Percentiles rank a stretch among this genome's conserved stretches.
phyloP scores from a whole-genome alignment of 2,888 invertebrate genomes.

The Argynnis bischoffii region DNA sequence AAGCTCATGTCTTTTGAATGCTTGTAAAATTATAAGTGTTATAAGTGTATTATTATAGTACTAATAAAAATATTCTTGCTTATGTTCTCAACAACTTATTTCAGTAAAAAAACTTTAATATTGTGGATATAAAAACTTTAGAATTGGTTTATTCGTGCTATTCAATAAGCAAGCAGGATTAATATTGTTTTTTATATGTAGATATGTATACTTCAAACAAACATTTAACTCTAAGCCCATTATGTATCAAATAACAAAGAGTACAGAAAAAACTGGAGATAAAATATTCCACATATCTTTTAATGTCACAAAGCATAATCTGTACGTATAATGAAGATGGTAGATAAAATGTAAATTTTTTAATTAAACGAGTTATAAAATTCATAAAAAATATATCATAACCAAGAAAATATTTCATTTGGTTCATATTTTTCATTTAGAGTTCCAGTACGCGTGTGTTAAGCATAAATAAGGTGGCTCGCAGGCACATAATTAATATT shows the following conservation, averaged over 20 bases:
- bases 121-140: too few species aligned
- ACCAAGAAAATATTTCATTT: background rate
- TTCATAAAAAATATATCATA: background rate
- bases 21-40: background rate
- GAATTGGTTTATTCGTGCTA: too few species aligned
- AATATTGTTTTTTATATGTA: too few species aligned
- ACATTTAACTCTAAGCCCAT: too few species aligned
- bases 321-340: too few species aligned
- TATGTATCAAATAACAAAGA: too few species aligned
- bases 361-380: background rate
- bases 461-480: conserved; percentile 8
- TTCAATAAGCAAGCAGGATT: too few species aligned
- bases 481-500: conserved; percentile 13
- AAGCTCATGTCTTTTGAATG: background rate
- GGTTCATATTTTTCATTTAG: conserved; percentile 10
- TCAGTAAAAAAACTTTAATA: background rate
- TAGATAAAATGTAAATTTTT: too few species aligned
- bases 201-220: too few species aligned
- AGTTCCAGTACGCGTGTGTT: background rate
- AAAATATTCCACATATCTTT: too few species aligned
- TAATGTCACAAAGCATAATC: too few species aligned
- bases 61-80: conserved; percentile 5
- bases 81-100: background rate
- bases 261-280: too few species aligned
- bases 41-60: conserved; percentile 3